phyloP scores from a whole-genome alignment of 2,113 vertebrate species.

The Hipposideros armiger region DNA sequence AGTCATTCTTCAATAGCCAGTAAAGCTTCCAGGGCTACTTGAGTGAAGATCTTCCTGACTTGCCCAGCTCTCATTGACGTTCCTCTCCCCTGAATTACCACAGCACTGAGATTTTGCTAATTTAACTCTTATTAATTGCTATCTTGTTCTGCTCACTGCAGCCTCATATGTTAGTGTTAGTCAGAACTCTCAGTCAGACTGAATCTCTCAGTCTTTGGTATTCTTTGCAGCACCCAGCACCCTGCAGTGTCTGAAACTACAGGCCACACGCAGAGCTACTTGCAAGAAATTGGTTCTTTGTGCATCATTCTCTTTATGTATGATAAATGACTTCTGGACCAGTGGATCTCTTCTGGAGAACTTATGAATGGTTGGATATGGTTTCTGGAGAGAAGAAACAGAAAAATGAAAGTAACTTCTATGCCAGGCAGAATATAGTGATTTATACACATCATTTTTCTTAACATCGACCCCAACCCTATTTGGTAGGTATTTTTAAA shows the following conservation, averaged over 20 bases:
- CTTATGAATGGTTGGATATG: background rate
- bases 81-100: background rate
- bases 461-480: background rate
- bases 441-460: background rate
- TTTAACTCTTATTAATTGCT: background rate
- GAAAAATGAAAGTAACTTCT: background rate
- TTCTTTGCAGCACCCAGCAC: background rate
- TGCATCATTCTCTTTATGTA: background rate
- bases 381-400: constrained; percentile 14
- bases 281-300: background rate
- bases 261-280: background rate
- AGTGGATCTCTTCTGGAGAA: background rate
- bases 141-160: background rate
- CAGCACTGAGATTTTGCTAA: background rate
- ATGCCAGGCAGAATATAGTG: background rate
- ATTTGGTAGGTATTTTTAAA: background rate
- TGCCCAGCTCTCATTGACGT: background rate
- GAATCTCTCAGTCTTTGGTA: background rate
- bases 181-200: background rate
- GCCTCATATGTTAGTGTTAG: background rate
- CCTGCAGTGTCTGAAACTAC: background rate
- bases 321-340: constrained; percentile 18
- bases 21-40: background rate
- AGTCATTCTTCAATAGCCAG: background rate
- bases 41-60: background rate